Base-by-base conservation (phyloP, 1,140 invertebrate genomes). In the Drosophila repletoides region DNA sequence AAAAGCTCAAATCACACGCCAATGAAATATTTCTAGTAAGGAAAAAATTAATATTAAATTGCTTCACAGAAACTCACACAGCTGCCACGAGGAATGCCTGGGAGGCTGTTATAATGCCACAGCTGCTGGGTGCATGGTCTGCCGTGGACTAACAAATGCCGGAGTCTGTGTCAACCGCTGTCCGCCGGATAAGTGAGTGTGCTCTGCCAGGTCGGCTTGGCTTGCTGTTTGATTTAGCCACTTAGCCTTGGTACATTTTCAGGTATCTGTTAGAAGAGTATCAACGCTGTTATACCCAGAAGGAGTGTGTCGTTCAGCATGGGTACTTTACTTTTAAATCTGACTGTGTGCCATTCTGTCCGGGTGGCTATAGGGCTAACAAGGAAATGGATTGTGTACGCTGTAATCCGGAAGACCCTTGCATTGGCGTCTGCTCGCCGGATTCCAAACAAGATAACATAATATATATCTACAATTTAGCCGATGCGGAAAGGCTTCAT, bases 11-110 rank as follows among this genome's bases (percentile, higher is more conserved):
- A n/a, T n/a, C n/a, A n/a, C n/a, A n/a, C n/a, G n/a, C n/a, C n/a
- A n/a, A n/a, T n/a, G n/a, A n/a, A n/a, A n/a, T n/a, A n/a, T n/a
- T n/a, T n/a, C n/a, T n/a, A n/a, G n/a, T n/a, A n/a, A n/a, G n/a
- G n/a, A n/a, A n/a, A n/a, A n/a, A n/a, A n/a, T n/a, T n/a, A n/a
- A n/a, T n/a, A n/a, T n/a, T n/a, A n/a, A 2, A 7, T 33, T 24
- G 17, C 7, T 17, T 5, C 14, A 21, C 40, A 75, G 75, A 12
- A 45, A 28, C 4, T 21, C 61, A 1, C 15, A 61, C 1, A 48
- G 66, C 7, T 89, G 88, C 10, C 76, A 89, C n/a, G 64, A 72
- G 6, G 60, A 86, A 12, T 89, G 88, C 12, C 52, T 89, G 7
- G 88, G 88, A 0, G 88, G 88, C 7, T 89, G 88, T 21, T 40